These are phyloP conservation scores for Amazonetta brasiliensis DNA, from an alignment of 2,797 vertebrate genomes.

Conservation along the genomic window DNA sequence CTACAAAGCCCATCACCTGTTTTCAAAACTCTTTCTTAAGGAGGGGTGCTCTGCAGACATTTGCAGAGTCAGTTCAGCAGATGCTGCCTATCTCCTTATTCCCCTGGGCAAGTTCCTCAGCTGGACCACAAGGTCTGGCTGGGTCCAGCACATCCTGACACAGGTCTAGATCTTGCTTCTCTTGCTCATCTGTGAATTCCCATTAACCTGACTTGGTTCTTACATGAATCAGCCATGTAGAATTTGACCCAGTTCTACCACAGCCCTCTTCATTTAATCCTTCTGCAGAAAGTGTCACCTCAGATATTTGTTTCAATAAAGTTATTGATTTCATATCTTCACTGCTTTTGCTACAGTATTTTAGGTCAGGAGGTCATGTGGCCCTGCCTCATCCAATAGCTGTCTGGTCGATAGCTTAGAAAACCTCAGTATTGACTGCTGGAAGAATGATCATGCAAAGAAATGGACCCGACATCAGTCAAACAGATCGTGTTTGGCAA, in stretches of 20 bases:
- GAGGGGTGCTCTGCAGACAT: background rate
- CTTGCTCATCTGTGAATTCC: rapidly evolving
- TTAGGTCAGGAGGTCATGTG: constrained; percentile 57
- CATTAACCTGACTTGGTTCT: background rate
- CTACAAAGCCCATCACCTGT: background rate
- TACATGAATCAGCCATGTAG: background rate
- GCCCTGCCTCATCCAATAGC: constrained; percentile 69
- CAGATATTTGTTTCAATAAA: constrained; percentile 43
- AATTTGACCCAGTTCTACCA: background rate
- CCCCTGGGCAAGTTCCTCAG: rapidly evolving
- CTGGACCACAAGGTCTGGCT: background rate
- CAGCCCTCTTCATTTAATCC: constrained; percentile 1
- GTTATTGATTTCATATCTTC: constrained; percentile 70
- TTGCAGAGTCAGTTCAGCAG: background rate
- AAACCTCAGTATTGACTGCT: constrained; percentile 57
- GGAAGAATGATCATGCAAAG: constrained; percentile 45
- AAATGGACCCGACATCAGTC: constrained; percentile 29
- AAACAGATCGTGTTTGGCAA: constrained; percentile 44
- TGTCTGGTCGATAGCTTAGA: constrained; percentile 45
- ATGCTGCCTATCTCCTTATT: background rate
- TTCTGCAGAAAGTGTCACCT: background rate
- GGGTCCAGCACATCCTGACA: background rate
- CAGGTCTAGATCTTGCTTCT: background rate
- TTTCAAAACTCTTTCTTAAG: background rate
- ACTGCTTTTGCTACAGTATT: constrained; percentile 47